A percentile compares a stretch with the other conserved stretches of the same genome.
Conservation (phyloP, 2,888 invertebrate species). For the Lasioglossum villosulum region DNA sequence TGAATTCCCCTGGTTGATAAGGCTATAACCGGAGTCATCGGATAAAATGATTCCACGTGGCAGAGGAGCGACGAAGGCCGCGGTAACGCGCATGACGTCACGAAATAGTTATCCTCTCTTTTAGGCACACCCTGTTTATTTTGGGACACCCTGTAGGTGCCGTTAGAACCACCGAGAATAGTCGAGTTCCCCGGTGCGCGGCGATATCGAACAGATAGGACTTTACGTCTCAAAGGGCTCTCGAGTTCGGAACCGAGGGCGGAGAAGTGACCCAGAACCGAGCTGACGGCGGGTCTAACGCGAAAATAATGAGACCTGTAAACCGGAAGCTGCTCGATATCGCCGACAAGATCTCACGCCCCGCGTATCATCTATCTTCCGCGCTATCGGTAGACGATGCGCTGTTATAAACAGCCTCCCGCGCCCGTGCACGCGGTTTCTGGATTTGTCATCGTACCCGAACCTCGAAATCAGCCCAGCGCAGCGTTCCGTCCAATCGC, state of each 20-base stretch:
- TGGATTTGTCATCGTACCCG: neutral
- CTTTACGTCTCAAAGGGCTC: constrained; percentile 56
- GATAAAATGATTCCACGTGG: constrained; percentile 35
- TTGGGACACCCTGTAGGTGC: no score
- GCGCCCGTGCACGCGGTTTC: neutral
- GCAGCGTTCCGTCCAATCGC: neutral
- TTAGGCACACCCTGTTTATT: no score
- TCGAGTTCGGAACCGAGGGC: constrained; percentile 44
- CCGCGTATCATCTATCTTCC: constrained; percentile 66
- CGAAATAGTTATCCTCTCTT: no score
- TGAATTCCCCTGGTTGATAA: constrained; percentile 32
- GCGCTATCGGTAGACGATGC: constrained; percentile 41
- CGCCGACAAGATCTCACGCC: constrained; percentile 67
- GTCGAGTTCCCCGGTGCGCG: constrained; percentile 22
- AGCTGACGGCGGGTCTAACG: constrained; percentile 63
- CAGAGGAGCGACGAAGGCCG: constrained; percentile 13
- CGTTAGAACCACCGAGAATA: constrained; percentile 30
- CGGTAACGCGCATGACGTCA: neutral
- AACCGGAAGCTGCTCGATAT: constrained; percentile 69
- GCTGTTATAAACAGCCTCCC: constrained; percentile 29
- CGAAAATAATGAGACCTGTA: constrained; percentile 75
- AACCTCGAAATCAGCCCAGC: neutral
- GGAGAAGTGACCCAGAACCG: constrained; percentile 54
- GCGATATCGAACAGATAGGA: constrained; percentile 56
- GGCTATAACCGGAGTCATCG: constrained; percentile 33